Conservation (phyloP, 2,797 vertebrate genomes). For the Peromyscus melanophrys region DNA sequence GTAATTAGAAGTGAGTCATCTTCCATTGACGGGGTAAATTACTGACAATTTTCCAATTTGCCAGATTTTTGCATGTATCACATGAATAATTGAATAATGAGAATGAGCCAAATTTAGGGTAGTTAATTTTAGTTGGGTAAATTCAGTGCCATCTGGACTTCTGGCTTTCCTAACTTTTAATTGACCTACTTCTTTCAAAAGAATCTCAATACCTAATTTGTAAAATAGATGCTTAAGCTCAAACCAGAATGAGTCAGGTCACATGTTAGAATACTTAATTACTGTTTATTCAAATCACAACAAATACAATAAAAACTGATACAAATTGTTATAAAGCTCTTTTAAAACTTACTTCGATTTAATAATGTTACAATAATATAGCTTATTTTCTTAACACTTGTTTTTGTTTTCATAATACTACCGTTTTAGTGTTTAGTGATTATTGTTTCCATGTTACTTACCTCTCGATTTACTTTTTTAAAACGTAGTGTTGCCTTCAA, state of each 20-base stretch:
- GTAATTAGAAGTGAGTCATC: constrained; percentile 79
- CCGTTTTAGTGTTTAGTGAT: background rate
- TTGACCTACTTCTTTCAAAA: constrained; percentile 81
- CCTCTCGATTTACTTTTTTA: background rate
- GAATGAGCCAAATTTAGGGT: constrained; percentile 78
- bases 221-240: constrained; percentile 65
- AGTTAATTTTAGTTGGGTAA: constrained; percentile 86
- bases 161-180: constrained; percentile 83
- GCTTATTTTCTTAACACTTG: background rate
- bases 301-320: constrained; percentile 43
- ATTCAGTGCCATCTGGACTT: constrained; percentile 86
- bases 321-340: background rate
- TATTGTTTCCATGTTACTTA: background rate
- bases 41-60: constrained; percentile 80
- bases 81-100: constrained; percentile 81
- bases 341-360: background rate
- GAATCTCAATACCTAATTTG: constrained; percentile 57
- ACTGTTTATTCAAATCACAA: background rate
- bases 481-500: background rate
- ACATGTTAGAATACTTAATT: constrained; percentile 25
- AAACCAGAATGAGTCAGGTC: background rate
- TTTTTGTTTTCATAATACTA: background rate
- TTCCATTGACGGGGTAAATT: constrained; percentile 70
- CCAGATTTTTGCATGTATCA: constrained; percentile 84
- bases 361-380: background rate